Base-by-base conservation (phyloP, 2,888 invertebrate species). In the Tenthredo amoena region DNA sequence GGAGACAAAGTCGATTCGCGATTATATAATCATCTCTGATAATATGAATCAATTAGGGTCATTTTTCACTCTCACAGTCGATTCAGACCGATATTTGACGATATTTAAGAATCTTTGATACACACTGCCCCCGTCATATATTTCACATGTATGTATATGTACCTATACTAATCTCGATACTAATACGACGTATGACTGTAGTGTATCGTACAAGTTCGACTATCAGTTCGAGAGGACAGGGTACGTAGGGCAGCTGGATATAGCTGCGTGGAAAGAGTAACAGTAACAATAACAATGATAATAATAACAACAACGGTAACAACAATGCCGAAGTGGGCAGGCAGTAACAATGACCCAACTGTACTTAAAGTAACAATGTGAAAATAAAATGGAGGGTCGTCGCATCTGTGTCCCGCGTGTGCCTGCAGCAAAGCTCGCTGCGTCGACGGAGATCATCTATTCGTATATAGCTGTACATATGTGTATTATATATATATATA, bases 301-400 rank as follows among this genome's bases (percentile, higher is more conserved):
- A 90, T 87, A 92, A 93, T 91, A 93, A 92, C 92, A 93, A 92
- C 91, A 89, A 90, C 88, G 90, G 89, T 91, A 92, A 92, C 90
- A 92, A 92, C 92, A 93, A 93, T 92, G 89, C 91, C 90, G 91
- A 90, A 91, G 91, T 91, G 91, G 91, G 90, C 89, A 88, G 89
- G 88, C 90, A 89, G 89, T 89, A 90, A 92, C 91, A 91, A 91
- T 91, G 89, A 43, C 43, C 89, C 88, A 90, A 89, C 91, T 92
- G 92, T 92, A 93, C 93, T 93, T 91, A 91, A 88, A 91, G 91
- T 92, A 92, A 93, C 93, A 93, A 93, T 93, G 91, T 91, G 89
- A 90, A 90, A 89, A 89, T 90, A 93, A 93, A 93, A 92, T 92
- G 92, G 92, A 92, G 92, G 91, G 90, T 89, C 89, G 90, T 89